Evolutionary conservation across 2,888 invertebrate genomes (phyloP), one percentile per base, ranked within the genome.

Genomic region (Drosophila longiperda): DNA sequence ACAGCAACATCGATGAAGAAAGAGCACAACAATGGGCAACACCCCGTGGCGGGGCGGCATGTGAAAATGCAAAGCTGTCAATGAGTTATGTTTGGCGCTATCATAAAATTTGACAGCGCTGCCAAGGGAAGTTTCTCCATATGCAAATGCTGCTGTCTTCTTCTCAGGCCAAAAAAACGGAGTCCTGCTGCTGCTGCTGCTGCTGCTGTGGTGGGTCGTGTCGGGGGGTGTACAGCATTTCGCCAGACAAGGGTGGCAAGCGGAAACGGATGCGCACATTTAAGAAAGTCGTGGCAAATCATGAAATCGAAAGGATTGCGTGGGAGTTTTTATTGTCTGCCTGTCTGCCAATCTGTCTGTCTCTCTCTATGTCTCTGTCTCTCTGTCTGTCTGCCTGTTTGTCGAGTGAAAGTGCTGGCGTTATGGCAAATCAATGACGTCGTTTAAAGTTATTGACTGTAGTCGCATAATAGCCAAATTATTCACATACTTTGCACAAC

Each of bases 81-180:
- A 88, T 88, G 88, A 88, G 88, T 88, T 89, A 87, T 87, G 89
- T 86, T 86, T 83, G 86, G 83, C 91, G 91, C 89, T 90, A 90
- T 90, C 90, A 91, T 91, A 90, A 90, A 90, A 91, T 91, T 91
- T 90, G 91, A 91, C 90, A 91, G 88, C 61, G 26, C 66, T 69
- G 76, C 60, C 68, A 75, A 75, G 78, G 73, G 67, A 73, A 72
- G 75, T 75, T 83, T 78, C 75, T 75, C 78, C 83, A 84, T 88
- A 88, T 88, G 87, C 87, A 88, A 88, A 88, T 88, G 83, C 70
- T 73, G 71, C 70, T 73, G 66, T 57, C 69, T 64, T 50, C 58
- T 17, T 32, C 68, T 34, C 48, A 11, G 26, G 55, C 48, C 54
- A 11, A 42, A 42, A 42, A 42, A 52, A 54, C 42, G 54, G 50